These are phyloP conservation scores for Arctopsyche grandis DNA, from an alignment of 1,140 invertebrate genomes.

Conservation along the genomic window DNA sequence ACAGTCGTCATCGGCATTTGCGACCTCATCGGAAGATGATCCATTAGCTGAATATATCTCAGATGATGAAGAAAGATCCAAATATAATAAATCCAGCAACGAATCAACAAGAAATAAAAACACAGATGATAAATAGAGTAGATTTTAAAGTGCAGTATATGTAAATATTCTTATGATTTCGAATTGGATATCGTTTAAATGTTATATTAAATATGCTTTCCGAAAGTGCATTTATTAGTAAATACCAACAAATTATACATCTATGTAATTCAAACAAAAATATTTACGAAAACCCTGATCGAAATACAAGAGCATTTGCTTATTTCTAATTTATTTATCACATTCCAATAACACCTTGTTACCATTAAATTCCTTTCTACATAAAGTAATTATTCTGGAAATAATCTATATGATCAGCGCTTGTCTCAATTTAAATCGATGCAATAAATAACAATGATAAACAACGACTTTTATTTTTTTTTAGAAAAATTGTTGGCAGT, in stretches of 20 bases:
- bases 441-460: neutral
- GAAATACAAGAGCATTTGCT: neutral
- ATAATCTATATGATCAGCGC: neutral
- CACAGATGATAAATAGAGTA: conserved; percentile 27
- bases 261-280: neutral
- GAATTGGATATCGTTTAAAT: too few species aligned
- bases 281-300: neutral
- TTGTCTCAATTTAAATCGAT: neutral
- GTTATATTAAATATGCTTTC: conserved; percentile 3
- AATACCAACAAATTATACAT: neutral
- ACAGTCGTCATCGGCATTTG: neutral
- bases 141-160: neutral
- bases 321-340: conserved; percentile 1
- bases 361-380: neutral
- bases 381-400: too few species aligned
- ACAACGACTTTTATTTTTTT: neutral
- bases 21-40: conserved; percentile 55
- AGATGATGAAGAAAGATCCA: conserved; percentile 63
- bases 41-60: conserved; percentile 63
- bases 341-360: neutral
- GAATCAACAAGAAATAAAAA: conserved; percentile 6
- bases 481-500: too few species aligned
- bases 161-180: conserved; percentile 1
- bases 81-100: conserved; percentile 22
- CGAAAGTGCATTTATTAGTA: conserved; percentile 18